Evolutionary conservation across 2,888 invertebrate species (phyloP).

Genomic region (Pseudoips prasinana): DNA sequence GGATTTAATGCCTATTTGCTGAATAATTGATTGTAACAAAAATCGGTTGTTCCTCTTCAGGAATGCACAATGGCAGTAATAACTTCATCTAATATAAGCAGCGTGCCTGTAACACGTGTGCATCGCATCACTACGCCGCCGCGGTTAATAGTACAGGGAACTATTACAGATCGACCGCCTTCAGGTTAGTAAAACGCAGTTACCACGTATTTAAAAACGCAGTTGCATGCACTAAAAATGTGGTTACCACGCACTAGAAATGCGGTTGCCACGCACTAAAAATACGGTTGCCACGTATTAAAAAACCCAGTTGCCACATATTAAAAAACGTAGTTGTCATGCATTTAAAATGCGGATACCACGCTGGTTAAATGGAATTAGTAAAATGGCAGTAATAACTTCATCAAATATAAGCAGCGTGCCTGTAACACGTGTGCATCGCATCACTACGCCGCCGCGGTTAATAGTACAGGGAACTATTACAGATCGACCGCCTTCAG

Average conservation of each 20-base stretch:
- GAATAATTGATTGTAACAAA: too few relatives aligned
- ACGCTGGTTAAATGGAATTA: too few relatives aligned
- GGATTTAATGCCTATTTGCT: too few relatives aligned
- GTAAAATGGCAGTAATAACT: constrained; percentile 90
- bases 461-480: constrained; percentile 86
- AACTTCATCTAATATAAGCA: constrained; percentile 91
- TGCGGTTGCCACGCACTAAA: too few relatives aligned
- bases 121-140: constrained; percentile 90
- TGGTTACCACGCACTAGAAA: too few relatives aligned
- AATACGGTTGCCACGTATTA: too few relatives aligned
- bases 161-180: constrained; percentile 51
- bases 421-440: constrained; percentile 90
- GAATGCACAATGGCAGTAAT: constrained; percentile 91
- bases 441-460: constrained; percentile 89
- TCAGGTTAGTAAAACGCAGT: constrained; percentile 48
- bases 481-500: constrained; percentile 50
- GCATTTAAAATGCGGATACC: constrained; percentile 89
- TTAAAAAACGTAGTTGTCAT: too few relatives aligned
- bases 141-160: constrained; percentile 87
- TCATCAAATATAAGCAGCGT: constrained; percentile 91
- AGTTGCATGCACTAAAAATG: too few relatives aligned
- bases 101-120: constrained; percentile 90
- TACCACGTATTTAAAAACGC: too few relatives aligned
- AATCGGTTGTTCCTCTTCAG: too few relatives aligned
- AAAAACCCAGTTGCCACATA: too few relatives aligned